Percentiles rank a stretch among this genome's conserved stretches.
phyloP scores from a whole-genome alignment of 2,888 invertebrate species.

The Amiota minor region DNA sequence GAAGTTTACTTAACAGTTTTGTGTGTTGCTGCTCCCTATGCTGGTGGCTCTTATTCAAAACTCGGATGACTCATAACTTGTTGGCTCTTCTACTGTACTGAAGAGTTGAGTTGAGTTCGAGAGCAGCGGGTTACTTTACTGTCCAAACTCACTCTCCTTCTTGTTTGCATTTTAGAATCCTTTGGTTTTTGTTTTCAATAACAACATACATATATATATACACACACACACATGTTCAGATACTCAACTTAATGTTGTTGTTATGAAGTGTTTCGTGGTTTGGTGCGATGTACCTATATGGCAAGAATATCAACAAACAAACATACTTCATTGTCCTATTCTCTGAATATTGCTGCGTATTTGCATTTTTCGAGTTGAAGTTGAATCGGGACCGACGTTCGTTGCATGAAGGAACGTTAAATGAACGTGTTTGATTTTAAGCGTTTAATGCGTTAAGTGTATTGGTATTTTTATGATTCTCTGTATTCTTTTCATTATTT shows the following conservation, averaged over 20 bases:
- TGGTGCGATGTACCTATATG: background rate
- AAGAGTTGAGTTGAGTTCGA: conserved; percentile 15
- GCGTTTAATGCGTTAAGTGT: conserved; percentile 24
- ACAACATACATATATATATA: background rate
- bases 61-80: conserved; percentile 57
- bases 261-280: background rate
- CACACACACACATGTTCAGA: conserved; percentile 36
- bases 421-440: conserved; percentile 23
- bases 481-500: background rate
- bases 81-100: conserved; percentile 41
- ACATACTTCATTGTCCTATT: background rate
- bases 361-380: conserved; percentile 20
- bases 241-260: conserved; percentile 35
- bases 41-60: conserved; percentile 41
- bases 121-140: conserved; percentile 17
- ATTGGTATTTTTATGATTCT: conserved; percentile 3
- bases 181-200: conserved; percentile 10
- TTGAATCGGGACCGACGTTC: background rate
- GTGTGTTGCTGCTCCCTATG: conserved; percentile 36
- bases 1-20: conserved; percentile 24
- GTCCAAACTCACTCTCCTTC: conserved; percentile 34
- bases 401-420: background rate
- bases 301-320: background rate
- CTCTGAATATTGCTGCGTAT: conserved; percentile 2
- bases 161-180: conserved; percentile 35